Evolutionary conservation across 2,888 invertebrate species (phyloP).

Genomic region (Pycnomerus fuliginosus): DNA sequence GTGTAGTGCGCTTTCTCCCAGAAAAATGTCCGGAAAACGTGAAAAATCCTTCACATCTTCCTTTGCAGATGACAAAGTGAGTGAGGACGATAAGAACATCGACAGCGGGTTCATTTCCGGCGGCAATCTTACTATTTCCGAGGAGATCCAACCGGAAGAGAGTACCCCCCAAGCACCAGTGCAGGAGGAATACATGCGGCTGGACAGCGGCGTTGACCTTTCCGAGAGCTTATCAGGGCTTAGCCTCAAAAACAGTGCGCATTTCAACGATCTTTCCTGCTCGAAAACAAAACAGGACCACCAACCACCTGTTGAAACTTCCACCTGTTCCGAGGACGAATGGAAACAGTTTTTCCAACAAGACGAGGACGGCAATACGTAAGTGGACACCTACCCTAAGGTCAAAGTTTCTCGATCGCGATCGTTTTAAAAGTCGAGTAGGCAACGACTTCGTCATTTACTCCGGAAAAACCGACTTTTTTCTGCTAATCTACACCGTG

Average conservation of each 20-base stretch:
- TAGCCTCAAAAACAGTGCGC: constrained; percentile 51
- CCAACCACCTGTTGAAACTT: constrained; percentile 30
- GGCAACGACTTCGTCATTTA: neutral
- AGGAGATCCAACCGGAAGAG: constrained; percentile 43
- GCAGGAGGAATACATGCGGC: constrained; percentile 52
- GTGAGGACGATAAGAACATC: neutral
- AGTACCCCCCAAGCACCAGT: constrained; percentile 14
- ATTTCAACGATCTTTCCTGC: constrained; percentile 47
- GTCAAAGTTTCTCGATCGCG: constrained; percentile 7
- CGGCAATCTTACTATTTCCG: constrained; percentile 43
- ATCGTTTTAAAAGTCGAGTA: constrained; percentile 12
- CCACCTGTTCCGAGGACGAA: constrained; percentile 7
- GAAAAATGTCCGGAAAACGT: constrained; percentile 5
- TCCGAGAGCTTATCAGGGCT: constrained; percentile 64
- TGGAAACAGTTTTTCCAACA: constrained; percentile 73
- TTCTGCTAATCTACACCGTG: no score
- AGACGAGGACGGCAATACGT: constrained; percentile 87
- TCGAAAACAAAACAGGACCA: constrained; percentile 21
- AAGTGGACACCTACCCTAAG: no score
- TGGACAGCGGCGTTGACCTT: constrained; percentile 65
- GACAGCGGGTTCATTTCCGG: constrained; percentile 51
- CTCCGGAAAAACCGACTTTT: constrained; percentile 12
- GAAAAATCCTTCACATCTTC: neutral
- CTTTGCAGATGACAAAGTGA: neutral
- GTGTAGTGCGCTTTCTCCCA: neutral